Evolutionary conservation across 2,797 vertebrate genomes (phyloP).

Genomic region (Knipowitschia caucasica): DNA sequence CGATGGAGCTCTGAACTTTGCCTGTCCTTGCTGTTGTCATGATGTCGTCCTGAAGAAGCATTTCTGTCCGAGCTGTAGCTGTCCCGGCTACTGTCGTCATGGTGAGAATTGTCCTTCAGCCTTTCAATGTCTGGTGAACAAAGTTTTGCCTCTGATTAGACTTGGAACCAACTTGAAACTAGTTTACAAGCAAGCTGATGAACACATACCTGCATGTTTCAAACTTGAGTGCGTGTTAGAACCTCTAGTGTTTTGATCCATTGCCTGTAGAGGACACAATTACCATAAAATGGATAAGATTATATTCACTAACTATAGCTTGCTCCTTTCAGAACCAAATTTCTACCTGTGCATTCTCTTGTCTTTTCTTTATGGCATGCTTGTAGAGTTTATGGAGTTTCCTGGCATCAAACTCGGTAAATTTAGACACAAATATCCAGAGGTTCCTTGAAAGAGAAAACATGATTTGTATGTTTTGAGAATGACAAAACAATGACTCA

Average conservation of each 20-base stretch:
- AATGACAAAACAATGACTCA: background rate
- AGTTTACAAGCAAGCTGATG: fast-evolving
- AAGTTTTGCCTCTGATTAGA: background rate
- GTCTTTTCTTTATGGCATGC: conserved; percentile 98
- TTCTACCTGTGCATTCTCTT: conserved; percentile 89
- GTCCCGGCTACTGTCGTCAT: conserved; percentile 96
- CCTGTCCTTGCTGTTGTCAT: conserved; percentile 86
- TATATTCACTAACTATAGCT: background rate
- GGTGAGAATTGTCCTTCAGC: conserved; percentile 88
- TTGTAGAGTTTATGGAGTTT: conserved; percentile 98
- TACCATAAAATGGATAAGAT: conserved; percentile 1
- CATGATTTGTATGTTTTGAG: background rate
- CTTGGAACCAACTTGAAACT: background rate
- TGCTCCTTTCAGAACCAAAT: background rate
- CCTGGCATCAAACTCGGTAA: conserved; percentile 98
- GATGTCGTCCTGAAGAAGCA: conserved; percentile 79
- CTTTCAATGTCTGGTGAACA: conserved; percentile 83
- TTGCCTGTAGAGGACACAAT: conserved; percentile 73
- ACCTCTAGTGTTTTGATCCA: conserved; percentile 86
- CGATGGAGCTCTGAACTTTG: conserved; percentile 84
- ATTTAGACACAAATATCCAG: conserved; percentile 99
- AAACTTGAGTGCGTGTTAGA: conserved; percentile 77
- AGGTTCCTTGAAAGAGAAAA: conserved; percentile 82
- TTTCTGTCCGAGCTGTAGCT: conserved; percentile 93
- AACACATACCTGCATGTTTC: conserved; percentile 86